Conservation (phyloP, 2,113 vertebrate species). For the Hypanus sabinus region DNA sequence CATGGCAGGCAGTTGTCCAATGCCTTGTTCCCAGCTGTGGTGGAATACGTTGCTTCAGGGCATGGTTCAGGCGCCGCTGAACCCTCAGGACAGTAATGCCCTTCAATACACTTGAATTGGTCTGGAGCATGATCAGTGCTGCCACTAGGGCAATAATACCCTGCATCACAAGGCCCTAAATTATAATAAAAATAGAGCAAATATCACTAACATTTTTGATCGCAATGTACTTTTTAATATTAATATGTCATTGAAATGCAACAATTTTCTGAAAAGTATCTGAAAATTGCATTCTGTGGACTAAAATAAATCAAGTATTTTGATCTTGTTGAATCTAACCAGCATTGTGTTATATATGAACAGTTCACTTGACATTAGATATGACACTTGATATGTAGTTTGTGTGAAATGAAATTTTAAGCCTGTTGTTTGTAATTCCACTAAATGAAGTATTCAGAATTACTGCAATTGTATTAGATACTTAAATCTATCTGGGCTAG, state of each 20-base stretch:
- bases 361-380: neutral
- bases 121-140: constrained; percentile 53
- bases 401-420: neutral
- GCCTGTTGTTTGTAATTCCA: neutral
- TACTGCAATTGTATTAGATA: neutral
- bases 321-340: neutral
- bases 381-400: too few species aligned
- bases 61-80: constrained; percentile 60
- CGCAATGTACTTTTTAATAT: neutral
- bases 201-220: neutral
- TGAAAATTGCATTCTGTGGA: neutral
- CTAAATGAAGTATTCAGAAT: neutral
- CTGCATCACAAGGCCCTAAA: constrained; percentile 57
- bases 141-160: constrained; percentile 64
- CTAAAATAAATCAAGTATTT: neutral
- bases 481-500: neutral
- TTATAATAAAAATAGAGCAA: neutral
- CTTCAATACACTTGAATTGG: constrained; percentile 59
- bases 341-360: neutral
- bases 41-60: constrained; percentile 66
- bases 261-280: neutral
- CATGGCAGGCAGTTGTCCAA: constrained; percentile 63
- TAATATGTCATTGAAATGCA: neutral
- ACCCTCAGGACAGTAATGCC: constrained; percentile 67
- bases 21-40: constrained; percentile 53